Base-by-base conservation (phyloP, 1,140 invertebrate species). In the Drosophila azteca region DNA sequence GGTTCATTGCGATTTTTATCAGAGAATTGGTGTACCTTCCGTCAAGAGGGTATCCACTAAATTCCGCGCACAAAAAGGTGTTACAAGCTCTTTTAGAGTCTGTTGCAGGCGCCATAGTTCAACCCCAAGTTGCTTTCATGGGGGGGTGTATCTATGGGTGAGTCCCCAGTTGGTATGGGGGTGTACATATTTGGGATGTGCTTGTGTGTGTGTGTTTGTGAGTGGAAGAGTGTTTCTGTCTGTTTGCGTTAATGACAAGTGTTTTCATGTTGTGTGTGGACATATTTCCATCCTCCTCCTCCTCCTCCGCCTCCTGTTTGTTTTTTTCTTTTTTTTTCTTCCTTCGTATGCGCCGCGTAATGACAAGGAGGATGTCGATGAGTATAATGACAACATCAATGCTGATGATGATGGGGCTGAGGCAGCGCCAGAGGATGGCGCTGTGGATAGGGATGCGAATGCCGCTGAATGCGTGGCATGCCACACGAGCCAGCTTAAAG, bases 171-270 rank as follows among this genome's bases (percentile, higher is more conserved):
- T 41, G 20, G 31, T 3, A 9, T 35, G 31, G 31, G 31, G 29
- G 29, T 35, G 31, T 11, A 35, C 31, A 35, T 35, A 35, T 35
- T 35, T 11, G 31, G 31, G 9, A 11, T 41, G 39, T 50, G 29
- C 17, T 20, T 49, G 46, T 54, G 50, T 65, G 46, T 54, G 50
- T 65, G 24, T 68, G 51, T 74, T 52, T 60, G 48, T 43, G 50
- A 45, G 61, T n/a, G 52, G 44, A 31, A 49, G 51, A 68, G 61
- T 66, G 52, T 13, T 45, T 35, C 54, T 46, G 68, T 73, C 70
- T 80, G 77, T 80, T 76, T 80, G 82, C 68, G 82, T 87, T 85
- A 87, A 85, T 85, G 82, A 85, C 83, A 85, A 85, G 82, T 85
- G 82, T 85, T 85, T 85, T 76, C 78, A 73, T 87, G 82, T 54